These are phyloP conservation scores for Neelides folsomi DNA, from an alignment of 2,888 invertebrate species.

Conservation along the genomic window DNA sequence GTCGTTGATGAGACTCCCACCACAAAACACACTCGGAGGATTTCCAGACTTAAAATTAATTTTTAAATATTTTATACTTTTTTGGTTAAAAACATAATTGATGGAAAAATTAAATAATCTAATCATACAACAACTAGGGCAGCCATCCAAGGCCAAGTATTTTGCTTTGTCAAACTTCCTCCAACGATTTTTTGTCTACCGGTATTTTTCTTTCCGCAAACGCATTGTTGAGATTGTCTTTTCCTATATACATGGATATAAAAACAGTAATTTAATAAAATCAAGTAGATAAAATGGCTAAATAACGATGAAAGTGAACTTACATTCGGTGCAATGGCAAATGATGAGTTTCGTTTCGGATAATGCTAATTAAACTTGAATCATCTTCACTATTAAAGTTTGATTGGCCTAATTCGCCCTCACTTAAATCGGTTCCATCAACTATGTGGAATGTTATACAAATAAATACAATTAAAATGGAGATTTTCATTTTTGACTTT, in stretches of 20 bases:
- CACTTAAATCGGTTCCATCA: no score
- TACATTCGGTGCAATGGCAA: no score
- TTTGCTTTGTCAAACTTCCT: slow-evolving; percentile 18
- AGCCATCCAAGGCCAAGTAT: slow-evolving; percentile 28
- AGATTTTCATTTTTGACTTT: no score
- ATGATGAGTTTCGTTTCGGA: no score
- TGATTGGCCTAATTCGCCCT: no score
- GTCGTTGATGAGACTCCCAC: slow-evolving; percentile 17
- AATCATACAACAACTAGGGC: slow-evolving; percentile 20
- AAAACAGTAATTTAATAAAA: not conserved
- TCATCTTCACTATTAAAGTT: no score
- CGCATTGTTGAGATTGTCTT: slow-evolving; percentile 1
- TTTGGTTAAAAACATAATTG: no score
- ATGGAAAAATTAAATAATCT: not conserved
- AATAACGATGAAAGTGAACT: no score
- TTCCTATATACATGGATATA: not conserved
- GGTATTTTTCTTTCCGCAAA: slow-evolving; percentile 2
- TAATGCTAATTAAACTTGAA: no score
- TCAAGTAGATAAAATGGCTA: not conserved
- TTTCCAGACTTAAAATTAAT: not conserved
- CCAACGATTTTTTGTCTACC: slow-evolving; percentile 20
- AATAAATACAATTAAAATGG: no score
- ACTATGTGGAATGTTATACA: no score
- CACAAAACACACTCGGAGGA: slow-evolving; percentile 17
- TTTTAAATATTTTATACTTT: no score